These are phyloP conservation scores for Phacellophora camtschatica DNA, from an alignment of 30 jellyfish, hydroid and myxozoan genomes.

Conservation along the genomic window DNA sequence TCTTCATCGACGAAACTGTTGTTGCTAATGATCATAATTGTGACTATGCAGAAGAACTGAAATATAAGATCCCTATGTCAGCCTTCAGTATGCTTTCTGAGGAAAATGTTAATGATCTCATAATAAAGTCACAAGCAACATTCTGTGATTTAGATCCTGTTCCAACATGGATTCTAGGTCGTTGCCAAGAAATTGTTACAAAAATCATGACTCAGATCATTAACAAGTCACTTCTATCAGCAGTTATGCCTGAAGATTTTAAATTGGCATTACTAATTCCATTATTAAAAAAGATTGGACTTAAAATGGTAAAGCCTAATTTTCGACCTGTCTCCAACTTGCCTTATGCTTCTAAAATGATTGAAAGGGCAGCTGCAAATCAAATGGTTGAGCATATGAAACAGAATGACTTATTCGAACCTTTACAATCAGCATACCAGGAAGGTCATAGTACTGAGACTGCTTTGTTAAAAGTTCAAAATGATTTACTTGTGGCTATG, in stretches of 20 bases:
- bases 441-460: constrained; percentile 60
- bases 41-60: neutral
- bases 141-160: constrained; percentile 52
- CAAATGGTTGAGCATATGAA: constrained; percentile 45
- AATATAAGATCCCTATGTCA: constrained; percentile 14
- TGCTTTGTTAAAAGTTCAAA: constrained; percentile 28
- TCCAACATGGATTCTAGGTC: constrained; percentile 42
- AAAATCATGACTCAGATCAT: constrained; percentile 34
- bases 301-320: constrained; percentile 30
- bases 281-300: constrained; percentile 36
- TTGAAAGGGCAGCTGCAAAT: constrained; percentile 45
- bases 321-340: constrained; percentile 59
- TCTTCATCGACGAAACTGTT: constrained; percentile 2
- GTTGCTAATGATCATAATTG: constrained; percentile 29
- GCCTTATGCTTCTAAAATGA: constrained; percentile 48
- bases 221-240: constrained; percentile 14
- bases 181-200: constrained; percentile 1
- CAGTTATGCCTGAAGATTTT: constrained; percentile 7
- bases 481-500: constrained; percentile 27
- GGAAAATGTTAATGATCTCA: constrained; percentile 21
- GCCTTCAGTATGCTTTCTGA: constrained; percentile 26
- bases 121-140: constrained; percentile 11
- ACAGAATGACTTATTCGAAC: constrained; percentile 27
- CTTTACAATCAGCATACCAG: constrained; percentile 49
- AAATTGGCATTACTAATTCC: constrained; percentile 27